These are phyloP conservation scores for Botia kubotai DNA, from an alignment of 2,797 vertebrate species.

Conservation along the genomic window DNA sequence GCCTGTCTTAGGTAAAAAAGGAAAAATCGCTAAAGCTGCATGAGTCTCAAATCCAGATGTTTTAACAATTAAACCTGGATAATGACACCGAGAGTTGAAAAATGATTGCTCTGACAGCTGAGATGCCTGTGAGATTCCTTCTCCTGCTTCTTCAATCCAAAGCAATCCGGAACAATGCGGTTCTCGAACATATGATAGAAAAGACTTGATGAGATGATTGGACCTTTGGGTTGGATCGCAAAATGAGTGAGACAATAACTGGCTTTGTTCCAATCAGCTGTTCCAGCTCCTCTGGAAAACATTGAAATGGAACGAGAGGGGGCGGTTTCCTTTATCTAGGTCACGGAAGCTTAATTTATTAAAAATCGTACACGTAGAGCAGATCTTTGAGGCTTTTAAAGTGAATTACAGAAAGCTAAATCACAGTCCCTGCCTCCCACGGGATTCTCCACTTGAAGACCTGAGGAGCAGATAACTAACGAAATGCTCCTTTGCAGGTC, in stretches of 20 bases:
- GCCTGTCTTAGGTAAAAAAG: constrained; percentile 10
- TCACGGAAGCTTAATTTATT: constrained; percentile 49
- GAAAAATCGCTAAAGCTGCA: constrained; percentile 26
- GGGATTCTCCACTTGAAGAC: constrained; percentile 24
- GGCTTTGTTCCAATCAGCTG: constrained; percentile 39
- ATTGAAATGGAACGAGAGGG: constrained; percentile 19
- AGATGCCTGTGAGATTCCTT: neutral
- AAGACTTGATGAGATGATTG: neutral
- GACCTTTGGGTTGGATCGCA: constrained; percentile 17
- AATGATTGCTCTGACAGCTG: constrained; percentile 26
- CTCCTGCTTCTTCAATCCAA: constrained; percentile 37
- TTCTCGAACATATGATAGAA: neutral
- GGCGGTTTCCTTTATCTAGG: constrained; percentile 44
- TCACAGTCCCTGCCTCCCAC: constrained; percentile 47
- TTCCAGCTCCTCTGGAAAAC: constrained; percentile 35
- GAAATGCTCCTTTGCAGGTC: constrained; percentile 26
- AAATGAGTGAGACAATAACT: constrained; percentile 24
- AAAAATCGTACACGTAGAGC: constrained; percentile 48
- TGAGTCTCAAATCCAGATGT: constrained; percentile 46
- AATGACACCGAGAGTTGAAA: constrained; percentile 11
- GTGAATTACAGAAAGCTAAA: constrained; percentile 52
- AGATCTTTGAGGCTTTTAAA: constrained; percentile 55
- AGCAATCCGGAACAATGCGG: constrained; percentile 27
- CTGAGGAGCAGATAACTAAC: constrained; percentile 24
- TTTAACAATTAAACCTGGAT: constrained; percentile 24